Base-by-base conservation (phyloP, 2,113 vertebrate genomes). In the Oophaga pumilio region DNA sequence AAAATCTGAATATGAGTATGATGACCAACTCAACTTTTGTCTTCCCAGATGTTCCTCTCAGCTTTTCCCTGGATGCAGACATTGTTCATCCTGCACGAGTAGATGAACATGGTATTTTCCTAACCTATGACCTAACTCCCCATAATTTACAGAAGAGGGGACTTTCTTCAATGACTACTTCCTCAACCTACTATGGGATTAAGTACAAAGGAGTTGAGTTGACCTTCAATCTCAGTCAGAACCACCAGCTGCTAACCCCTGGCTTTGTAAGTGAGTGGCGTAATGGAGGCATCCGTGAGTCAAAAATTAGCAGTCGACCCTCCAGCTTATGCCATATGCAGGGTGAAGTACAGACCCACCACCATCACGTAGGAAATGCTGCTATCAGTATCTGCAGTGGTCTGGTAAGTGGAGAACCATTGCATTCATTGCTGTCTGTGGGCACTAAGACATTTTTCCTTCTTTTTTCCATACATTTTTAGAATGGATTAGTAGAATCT, bases 341-440 rank as follows among this genome's bases (percentile, higher is more conserved):
- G 0, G 98, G 98, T 2, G 95, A 96, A 50, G 98, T 99, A 11
- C 95, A 89, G 93, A 92, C 94, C 73, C 90, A 88, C 0, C 89
- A 87, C 3, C 87, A 50, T 2, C 66, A 87, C 10, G 91, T 90
- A 0, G 98, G 98, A 0, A 92, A 89, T 9, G 98, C 98, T 0
- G 96, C 96, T 4, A 95, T 99, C 81, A 99, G 98, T 74, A 96
- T 96, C 33, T 99, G 98, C 13, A 92, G 95, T 1, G 98, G 98
- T 76, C 94, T 99, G 95, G 98, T 99, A 90, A 97, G 98, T 80
- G 56, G 56, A 57, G 14, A 26, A 57, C 24, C 26, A 53, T 26
- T 53, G 10, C 13, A 77, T 28, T 79, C 52, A 57, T 56, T 78
- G 6, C 22, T 52, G 22, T 53, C 5, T 49, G 74, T 24, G 15